phyloP scores from a whole-genome alignment of 2,113 vertebrate species.

The human region DNA sequence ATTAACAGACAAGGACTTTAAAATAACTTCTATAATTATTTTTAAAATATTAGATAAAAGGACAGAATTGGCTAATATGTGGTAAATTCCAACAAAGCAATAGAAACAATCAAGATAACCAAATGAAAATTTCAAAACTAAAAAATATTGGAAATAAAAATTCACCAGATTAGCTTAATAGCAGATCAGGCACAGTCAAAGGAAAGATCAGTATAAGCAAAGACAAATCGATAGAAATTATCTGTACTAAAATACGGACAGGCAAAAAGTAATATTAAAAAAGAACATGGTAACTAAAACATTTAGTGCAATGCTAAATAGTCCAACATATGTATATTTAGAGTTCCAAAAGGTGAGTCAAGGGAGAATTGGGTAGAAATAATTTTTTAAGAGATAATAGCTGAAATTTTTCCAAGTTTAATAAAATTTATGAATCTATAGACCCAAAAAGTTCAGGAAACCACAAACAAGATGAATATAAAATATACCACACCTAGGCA shows the following conservation, averaged over 20 bases:
- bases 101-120: background rate
- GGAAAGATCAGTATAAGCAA: background rate
- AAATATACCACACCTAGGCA: background rate
- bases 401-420: background rate
- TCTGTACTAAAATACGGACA: background rate
- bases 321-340: background rate
- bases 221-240: background rate
- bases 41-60: background rate
- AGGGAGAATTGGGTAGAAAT: background rate
- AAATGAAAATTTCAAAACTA: background rate
- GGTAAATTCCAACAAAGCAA: background rate
- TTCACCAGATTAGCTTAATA: background rate
- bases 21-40: background rate
- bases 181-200: background rate
- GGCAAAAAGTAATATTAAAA: background rate
- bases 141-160: background rate
- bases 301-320: background rate
- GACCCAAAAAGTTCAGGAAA: background rate
- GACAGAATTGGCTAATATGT: background rate
- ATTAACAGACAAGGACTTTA: background rate
- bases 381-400: background rate
- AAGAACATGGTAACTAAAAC: background rate
- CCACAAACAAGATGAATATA: background rate
- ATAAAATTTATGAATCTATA: background rate
- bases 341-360: background rate